Evolutionary conservation across 2,797 vertebrate species (phyloP), one percentile per base, ranked within the genome.

Genomic region (Prunella strophiata): DNA sequence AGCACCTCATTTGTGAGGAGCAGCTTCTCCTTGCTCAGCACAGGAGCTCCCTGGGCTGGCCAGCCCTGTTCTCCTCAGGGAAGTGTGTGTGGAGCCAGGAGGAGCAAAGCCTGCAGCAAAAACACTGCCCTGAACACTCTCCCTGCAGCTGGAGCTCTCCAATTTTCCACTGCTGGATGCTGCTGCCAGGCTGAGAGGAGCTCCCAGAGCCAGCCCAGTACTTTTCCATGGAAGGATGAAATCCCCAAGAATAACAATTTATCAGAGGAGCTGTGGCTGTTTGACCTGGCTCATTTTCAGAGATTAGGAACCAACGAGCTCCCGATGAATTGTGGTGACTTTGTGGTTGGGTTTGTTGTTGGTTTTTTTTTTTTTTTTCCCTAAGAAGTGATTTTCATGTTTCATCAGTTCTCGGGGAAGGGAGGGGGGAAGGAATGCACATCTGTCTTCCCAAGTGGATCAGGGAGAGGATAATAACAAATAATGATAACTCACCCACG

Each of bases 161-260:
- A 52, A 83, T 96, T 97, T 97, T 96, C 96, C 96, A 91, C 92
- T 79, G 91, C 90, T 95, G 91, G 96, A 92, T 62, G 82, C 80
- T 87, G 93, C 92, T 96, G 93, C 93, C 93, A 96, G 92, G 65
- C 71, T 48, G 80, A 95, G 63, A 92, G 87, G 78, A 95, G 94
- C 94, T 94, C 95, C 84, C 72, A 83, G 88, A 91, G 79, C 92
- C 89, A 96, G 88, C 95, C 93, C 96, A 96, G 97, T 97, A 97
- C 88, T 96, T 97, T 97, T 97, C 97, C 97, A 97, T 90, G 95
- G 91, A 82, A 93, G 88, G 90, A 86, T 91, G 82, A 94, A 93
- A 92, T 92, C 96, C 94, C 94, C 89, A 95, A 94, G 92, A 96
- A 92, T 78, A 95, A 96, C 92, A 95, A 63, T 94, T 94, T 94